These are phyloP conservation scores for Dryobota labecula DNA, from an alignment of 2,888 invertebrate genomes.

Conservation along the genomic window DNA sequence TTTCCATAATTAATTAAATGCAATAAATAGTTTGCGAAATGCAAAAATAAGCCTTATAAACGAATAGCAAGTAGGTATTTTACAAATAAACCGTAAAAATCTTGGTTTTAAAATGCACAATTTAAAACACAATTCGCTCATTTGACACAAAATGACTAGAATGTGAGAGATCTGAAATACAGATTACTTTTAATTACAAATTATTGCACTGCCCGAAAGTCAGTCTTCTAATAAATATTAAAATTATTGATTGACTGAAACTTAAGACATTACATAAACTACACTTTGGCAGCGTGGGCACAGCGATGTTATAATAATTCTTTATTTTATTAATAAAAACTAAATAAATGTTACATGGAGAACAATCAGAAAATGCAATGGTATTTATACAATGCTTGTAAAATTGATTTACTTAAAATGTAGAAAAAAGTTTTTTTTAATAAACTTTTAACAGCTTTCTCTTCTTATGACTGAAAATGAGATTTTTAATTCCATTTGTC, in stretches of 20 bases:
- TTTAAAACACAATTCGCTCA: slow-evolving; percentile 36
- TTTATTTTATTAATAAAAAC: slow-evolving; percentile 42
- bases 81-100: slow-evolving; percentile 41
- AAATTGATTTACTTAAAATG: slow-evolving; percentile 44
- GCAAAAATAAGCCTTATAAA: slow-evolving; percentile 44
- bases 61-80: background rate
- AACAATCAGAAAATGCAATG: slow-evolving; percentile 58
- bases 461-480: background rate
- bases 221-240: slow-evolving; percentile 80
- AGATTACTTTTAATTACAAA: slow-evolving; percentile 50
- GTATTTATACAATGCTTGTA: slow-evolving; percentile 61
- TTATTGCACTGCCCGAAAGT: slow-evolving; percentile 88
- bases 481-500: background rate
- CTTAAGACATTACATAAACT: slow-evolving; percentile 41
- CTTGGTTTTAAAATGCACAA: slow-evolving; percentile 2
- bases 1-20: slow-evolving; percentile 54
- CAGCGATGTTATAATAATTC: slow-evolving; percentile 46
- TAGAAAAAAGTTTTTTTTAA: slow-evolving; percentile 7
- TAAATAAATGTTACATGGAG: slow-evolving; percentile 40
- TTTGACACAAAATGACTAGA: slow-evolving; percentile 65
- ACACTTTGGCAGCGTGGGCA: slow-evolving; percentile 66
- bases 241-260: slow-evolving; percentile 47
- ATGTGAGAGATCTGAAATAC: slow-evolving; percentile 36
- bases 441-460: background rate
- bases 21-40: slow-evolving; percentile 62